phyloP scores from a whole-genome alignment of 2,113 vertebrate species.

The Leptodactylus fuscus region DNA sequence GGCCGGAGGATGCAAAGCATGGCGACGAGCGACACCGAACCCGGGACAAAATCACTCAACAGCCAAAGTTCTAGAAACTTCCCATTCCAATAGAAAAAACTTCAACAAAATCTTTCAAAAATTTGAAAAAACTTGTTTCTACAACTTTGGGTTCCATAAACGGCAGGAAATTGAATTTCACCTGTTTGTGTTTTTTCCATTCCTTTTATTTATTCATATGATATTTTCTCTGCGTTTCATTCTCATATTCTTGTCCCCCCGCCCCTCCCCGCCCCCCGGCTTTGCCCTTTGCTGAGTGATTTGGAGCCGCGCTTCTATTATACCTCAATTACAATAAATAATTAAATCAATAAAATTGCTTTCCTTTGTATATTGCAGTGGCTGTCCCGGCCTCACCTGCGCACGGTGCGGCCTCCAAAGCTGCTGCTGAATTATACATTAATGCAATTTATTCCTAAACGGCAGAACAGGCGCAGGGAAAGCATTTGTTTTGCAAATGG shows the following conservation, averaged over 20 bases:
- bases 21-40: neutral
- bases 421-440: conserved; percentile 45
- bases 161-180: too few species aligned
- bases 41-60: too few species aligned
- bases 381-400: conserved; percentile 14
- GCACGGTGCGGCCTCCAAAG: neutral
- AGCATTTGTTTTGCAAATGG: conserved; percentile 27
- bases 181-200: too few species aligned
- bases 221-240: too few species aligned
- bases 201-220: too few species aligned
- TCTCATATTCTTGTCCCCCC: too few species aligned
- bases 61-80: too few species aligned
- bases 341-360: conserved; percentile 37
- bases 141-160: too few species aligned
- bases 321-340: conserved; percentile 15
- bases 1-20: neutral
- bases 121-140: too few species aligned
- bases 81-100: too few species aligned
- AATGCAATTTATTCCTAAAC: conserved; percentile 37
- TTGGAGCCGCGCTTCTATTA: neutral
- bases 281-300: neutral
- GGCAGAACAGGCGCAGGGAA: neutral
- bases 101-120: too few species aligned
- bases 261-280: too few species aligned
- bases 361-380: neutral